Evolutionary conservation across 2,797 vertebrate species (phyloP), one percentile per base, ranked within the genome.

Genomic region (Enteromius viviparus): DNA sequence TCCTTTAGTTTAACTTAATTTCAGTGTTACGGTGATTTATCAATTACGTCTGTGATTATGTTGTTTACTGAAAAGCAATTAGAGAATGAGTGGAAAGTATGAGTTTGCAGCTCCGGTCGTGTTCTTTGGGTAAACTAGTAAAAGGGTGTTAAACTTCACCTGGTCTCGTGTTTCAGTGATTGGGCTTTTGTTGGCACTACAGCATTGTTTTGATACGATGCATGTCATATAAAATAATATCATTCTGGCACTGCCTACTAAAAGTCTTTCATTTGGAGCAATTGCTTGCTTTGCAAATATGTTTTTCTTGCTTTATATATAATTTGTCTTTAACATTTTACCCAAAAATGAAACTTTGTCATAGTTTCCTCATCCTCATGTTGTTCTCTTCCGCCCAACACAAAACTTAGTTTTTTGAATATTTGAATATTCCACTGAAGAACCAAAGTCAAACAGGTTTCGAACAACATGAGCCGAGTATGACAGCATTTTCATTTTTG

Each of bases 1-100:
- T 85, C 82, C 65, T 85, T 64, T 47, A 76, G 75, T 85, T 81
- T 1, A 32, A 19, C 71, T 85, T 81, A 69, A 37, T 55, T 81
- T 47, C 8, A 81, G 65, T 21, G 47, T 77, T 77, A 47, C 60
- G 7, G 77, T 72, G 72, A 76, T 78, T 64, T 62, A 42, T 85
- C 81, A 86, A 85, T 84, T 85, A 70, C 51, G 85, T 80, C 85
- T 89, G 68, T 81, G 75, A 90, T 85, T 87, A 87, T 89, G 79
- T 81, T 72, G 82, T 91, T 91, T 88, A 75, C 65, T 69, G 60
- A 88, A 87, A 86, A 81, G 80, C 76, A 58, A 79, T 82, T 66
- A 34, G 75, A 81, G 83, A 86, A 82, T 3, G 75, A 83, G 53
- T 88, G 91, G 90, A 93, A 94, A 93, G 88, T 89, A 84, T 90